Conservation (phyloP, 2,113 vertebrate genomes). For the Calidris pugnax region DNA sequence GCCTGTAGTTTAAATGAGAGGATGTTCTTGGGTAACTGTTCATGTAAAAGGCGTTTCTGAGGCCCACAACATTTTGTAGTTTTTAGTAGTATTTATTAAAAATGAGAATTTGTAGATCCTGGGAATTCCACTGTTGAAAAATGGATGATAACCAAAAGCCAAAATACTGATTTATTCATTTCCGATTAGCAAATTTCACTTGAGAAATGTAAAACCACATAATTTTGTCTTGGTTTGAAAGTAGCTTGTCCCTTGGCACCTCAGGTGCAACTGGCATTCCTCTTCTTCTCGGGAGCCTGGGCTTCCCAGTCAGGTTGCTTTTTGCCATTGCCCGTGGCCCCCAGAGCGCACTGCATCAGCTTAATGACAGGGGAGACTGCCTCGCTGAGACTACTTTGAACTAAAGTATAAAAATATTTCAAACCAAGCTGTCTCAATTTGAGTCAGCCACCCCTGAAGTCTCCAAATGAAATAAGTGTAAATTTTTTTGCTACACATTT, state of each 20-base stretch:
- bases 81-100: neutral
- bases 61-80: neutral
- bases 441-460: neutral
- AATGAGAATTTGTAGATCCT: neutral
- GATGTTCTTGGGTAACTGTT: neutral
- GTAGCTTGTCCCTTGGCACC: neutral
- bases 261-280: accelerated
- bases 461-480: neutral
- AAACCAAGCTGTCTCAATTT: neutral
- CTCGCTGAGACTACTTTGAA: neutral
- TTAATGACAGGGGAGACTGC: neutral
- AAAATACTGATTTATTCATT: neutral
- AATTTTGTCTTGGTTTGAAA: neutral
- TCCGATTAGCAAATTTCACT: neutral
- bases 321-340: neutral
- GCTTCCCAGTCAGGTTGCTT: neutral
- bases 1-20: neutral
- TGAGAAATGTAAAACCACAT: neutral
- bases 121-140: neutral
- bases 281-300: neutral
- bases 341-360: neutral
- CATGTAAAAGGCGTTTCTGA: neutral
- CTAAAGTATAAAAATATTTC: neutral
- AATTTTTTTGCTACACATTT: neutral
- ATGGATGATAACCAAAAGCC: neutral